A percentile compares a stretch with the other conserved stretches of the same genome.
These are phyloP conservation scores for Leptopilina myrica DNA, from an alignment of 2,888 invertebrate species.

Conservation along the genomic window DNA sequence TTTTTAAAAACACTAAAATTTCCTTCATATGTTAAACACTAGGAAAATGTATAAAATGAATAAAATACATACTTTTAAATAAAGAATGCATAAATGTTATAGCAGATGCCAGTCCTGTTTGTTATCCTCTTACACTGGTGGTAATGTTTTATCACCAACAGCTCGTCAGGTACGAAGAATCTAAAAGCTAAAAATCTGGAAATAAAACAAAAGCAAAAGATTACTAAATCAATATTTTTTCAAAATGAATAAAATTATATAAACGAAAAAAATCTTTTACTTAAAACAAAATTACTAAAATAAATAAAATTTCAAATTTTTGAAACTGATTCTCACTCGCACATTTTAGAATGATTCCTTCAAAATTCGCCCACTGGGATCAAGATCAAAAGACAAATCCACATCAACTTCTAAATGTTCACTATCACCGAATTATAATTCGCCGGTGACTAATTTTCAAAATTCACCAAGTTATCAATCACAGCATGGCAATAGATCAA, in stretches of 20 bases:
- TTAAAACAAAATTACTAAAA: too few relatives aligned
- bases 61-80: too few relatives aligned
- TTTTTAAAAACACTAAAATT: too few relatives aligned
- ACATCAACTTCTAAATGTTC: not conserved
- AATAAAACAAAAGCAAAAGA: too few relatives aligned
- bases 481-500: slow-evolving; percentile 42
- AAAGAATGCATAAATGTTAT: slow-evolving; percentile 9
- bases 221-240: too few relatives aligned
- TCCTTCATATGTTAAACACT: too few relatives aligned
- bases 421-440: not conserved
- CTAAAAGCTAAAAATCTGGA: too few relatives aligned
- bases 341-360: not conserved
- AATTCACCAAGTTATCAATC: not conserved
- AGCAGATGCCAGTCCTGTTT: slow-evolving; percentile 50
- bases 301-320: slow-evolving; percentile 24
- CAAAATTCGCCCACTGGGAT: not conserved
- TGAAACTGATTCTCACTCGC: too few relatives aligned
- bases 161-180: slow-evolving; percentile 55
- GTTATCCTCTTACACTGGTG: slow-evolving; percentile 43
- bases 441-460: not conserved
- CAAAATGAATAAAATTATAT: too few relatives aligned
- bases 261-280: too few relatives aligned
- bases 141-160: slow-evolving; percentile 35
- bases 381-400: not conserved
- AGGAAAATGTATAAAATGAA: too few relatives aligned